phyloP scores from a whole-genome alignment of 2,888 invertebrate species.

The Acleris cristana region DNA sequence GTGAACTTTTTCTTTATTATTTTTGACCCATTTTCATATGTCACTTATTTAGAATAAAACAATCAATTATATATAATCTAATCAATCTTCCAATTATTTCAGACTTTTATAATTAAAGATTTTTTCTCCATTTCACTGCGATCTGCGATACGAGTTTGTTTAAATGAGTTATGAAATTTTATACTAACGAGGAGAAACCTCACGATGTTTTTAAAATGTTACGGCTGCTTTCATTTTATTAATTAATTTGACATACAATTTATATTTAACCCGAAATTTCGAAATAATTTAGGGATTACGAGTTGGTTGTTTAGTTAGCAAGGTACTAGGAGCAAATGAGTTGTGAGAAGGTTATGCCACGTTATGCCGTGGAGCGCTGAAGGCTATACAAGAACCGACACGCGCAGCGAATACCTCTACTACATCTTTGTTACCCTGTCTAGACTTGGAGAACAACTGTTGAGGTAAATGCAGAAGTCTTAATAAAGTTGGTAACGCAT shows the following conservation, averaged over 20 bases:
- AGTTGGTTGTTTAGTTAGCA: no score
- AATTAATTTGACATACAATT: background rate
- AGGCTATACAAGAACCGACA: no score
- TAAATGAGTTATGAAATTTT: background rate
- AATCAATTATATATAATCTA: background rate
- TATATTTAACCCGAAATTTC: background rate
- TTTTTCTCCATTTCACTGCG: background rate
- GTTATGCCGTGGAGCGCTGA: no score
- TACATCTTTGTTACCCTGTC: no score
- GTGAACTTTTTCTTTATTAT: background rate
- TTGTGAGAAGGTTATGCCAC: no score
- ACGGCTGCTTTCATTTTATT: background rate
- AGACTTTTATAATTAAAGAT: constrained; percentile 14
- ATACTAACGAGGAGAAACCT: background rate
- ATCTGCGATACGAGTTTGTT: background rate
- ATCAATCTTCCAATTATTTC: constrained; percentile 21
- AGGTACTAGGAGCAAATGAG: no score
- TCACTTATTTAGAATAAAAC: background rate
- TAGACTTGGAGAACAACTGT: no score
- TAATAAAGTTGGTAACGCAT: no score
- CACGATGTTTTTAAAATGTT: background rate
- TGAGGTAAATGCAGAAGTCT: no score
- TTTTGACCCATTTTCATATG: background rate
- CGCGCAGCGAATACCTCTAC: no score
- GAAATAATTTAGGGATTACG: no score